A percentile compares a stretch with the other conserved stretches of the same genome.
Evolutionary conservation across 2,888 invertebrate genomes (phyloP).

Genomic region (Podotricha telesiphe): DNA sequence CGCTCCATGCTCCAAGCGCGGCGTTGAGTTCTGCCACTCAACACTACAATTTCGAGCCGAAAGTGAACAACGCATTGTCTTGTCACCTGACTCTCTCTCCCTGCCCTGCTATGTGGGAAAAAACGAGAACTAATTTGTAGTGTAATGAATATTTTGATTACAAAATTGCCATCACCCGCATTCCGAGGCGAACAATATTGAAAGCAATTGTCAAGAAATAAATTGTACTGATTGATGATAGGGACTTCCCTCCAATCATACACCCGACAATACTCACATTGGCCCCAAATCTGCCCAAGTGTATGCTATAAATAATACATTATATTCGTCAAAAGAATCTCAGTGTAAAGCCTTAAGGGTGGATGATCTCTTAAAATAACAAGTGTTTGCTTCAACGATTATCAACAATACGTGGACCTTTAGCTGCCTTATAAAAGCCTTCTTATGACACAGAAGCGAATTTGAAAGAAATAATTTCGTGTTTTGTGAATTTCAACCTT

Average conservation of each 20-base stretch:
- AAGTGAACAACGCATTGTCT: too few relatives aligned
- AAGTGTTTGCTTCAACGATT: conserved; percentile 85
- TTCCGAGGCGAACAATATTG: conserved; percentile 58
- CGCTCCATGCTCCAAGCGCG: too few relatives aligned
- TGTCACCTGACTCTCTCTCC: too few relatives aligned
- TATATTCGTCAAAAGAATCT: conserved; percentile 73
- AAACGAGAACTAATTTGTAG: neutral
- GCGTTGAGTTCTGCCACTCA: too few relatives aligned
- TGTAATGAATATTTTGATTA: conserved; percentile 6
- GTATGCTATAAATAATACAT: conserved; percentile 82
- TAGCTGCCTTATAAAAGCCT: conserved; percentile 80
- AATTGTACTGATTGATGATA: conserved; percentile 68
- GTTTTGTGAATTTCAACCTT: neutral
- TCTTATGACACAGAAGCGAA: conserved; percentile 48
- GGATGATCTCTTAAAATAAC: conserved; percentile 85
- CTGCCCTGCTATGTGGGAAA: neutral
- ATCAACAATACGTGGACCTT: conserved; percentile 81
- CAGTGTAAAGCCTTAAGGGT: conserved; percentile 78
- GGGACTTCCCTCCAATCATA: conserved; percentile 42
- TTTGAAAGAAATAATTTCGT: neutral
- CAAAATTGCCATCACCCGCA: conserved; percentile 26
- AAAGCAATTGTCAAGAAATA: conserved; percentile 66
- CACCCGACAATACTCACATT: conserved; percentile 54
- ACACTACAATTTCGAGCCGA: too few relatives aligned
- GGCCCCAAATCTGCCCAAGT: conserved; percentile 76